A percentile compares a stretch with the other conserved stretches of the same genome.
Evolutionary conservation across 2,113 vertebrate species (phyloP).

Genomic region (Zootoca vivipara): DNA sequence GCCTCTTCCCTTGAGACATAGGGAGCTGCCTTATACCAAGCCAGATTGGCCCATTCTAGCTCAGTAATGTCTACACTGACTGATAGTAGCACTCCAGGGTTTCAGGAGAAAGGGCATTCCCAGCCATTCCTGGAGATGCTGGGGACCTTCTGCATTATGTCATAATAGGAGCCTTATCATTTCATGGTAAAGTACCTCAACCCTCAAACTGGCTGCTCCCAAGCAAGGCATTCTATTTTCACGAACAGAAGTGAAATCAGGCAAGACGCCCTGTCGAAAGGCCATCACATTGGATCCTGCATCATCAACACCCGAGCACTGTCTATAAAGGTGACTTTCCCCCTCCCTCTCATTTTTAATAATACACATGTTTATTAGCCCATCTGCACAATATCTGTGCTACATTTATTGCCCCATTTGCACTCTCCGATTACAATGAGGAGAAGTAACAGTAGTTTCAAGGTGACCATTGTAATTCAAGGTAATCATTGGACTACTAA

Average conservation of each 20-base stretch:
- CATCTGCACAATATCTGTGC: constrained; percentile 6
- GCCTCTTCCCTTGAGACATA: too few relatives aligned
- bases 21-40: too few relatives aligned
- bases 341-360: constrained; percentile 5
- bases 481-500: not conserved
- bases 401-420: constrained; percentile 10
- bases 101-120: too few relatives aligned
- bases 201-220: too few relatives aligned
- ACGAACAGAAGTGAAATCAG: not conserved
- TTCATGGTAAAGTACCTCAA: not conserved
- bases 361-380: constrained; percentile 22
- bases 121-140: too few relatives aligned
- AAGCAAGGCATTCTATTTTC: not conserved
- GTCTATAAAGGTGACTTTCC: not conserved
- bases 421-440: not conserved
- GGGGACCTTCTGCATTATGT: not conserved
- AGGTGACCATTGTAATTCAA: constrained; percentile 11
- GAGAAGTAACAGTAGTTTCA: constrained; percentile 4
- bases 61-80: too few relatives aligned
- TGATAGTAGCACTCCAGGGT: too few relatives aligned
- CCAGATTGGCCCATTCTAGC: too few relatives aligned
- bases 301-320: not conserved
- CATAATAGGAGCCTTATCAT: not conserved
- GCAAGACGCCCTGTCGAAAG: not conserved
- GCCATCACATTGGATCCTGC: not conserved